Conservation (phyloP, 2,797 vertebrate genomes). For the Sphenodon punctatus region DNA sequence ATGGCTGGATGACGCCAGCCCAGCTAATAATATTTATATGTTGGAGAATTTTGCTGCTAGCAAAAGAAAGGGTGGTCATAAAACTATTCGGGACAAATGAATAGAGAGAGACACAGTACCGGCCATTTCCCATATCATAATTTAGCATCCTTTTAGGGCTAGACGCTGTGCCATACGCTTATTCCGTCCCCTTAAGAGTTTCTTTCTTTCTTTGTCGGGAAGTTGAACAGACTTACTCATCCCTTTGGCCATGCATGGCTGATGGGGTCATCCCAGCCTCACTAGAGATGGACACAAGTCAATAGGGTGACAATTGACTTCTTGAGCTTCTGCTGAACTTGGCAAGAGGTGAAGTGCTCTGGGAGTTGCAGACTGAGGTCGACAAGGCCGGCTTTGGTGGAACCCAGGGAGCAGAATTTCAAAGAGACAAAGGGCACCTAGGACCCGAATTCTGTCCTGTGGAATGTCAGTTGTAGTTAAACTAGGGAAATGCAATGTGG, state of each 20-base stretch:
- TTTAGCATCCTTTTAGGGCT: background rate
- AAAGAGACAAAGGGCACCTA: no score
- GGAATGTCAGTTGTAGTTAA: no score
- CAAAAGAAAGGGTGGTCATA: slow-evolving; percentile 20
- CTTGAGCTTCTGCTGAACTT: no score
- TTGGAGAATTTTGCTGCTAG: background rate
- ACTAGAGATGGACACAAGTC: background rate
- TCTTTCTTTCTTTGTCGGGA: background rate
- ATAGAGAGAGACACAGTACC: background rate
- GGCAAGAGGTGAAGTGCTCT: no score
- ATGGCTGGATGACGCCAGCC: slow-evolving; percentile 5
- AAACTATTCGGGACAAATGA: slow-evolving; percentile 22
- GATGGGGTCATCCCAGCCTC: background rate
- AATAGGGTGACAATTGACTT: no score
- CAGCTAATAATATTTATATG: slow-evolving; percentile 29
- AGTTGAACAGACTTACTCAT: background rate
- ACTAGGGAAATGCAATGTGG: no score
- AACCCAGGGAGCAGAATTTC: no score
- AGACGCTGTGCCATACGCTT: background rate
- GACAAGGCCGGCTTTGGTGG: no score
- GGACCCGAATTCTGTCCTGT: no score
- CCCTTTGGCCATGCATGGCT: background rate
- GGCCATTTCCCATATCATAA: slow-evolving; percentile 19
- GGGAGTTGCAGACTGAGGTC: no score
- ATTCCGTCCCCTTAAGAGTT: background rate